phyloP scores from a whole-genome alignment of 2,113 vertebrate species.

The Periophthalmus modestus region DNA sequence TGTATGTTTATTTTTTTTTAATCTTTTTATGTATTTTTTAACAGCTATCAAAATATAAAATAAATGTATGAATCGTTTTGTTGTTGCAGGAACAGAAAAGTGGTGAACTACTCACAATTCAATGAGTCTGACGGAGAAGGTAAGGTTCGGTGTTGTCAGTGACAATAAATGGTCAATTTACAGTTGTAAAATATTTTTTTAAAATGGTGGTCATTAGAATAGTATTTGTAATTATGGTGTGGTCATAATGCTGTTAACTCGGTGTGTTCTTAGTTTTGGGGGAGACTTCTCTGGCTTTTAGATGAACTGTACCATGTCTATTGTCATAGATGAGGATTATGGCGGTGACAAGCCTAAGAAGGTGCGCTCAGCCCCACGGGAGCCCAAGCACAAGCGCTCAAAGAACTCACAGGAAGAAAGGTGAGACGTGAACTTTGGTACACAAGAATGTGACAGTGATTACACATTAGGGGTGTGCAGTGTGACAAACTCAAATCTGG shows the following conservation, averaged over 20 bases:
- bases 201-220: too few species aligned
- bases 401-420: slow-evolving; percentile 98
- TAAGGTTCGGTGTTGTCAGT: slow-evolving; percentile 36
- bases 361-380: slow-evolving; percentile 89
- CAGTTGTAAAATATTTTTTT: too few species aligned
- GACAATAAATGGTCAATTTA: too few species aligned
- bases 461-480: not conserved
- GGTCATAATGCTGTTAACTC: not conserved
- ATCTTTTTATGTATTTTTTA: not conserved
- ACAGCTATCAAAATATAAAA: too few species aligned
- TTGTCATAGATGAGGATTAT: slow-evolving; percentile 90
- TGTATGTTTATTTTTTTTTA: too few species aligned
- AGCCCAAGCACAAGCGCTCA: slow-evolving; percentile 92
- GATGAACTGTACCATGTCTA: not conserved
- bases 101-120: slow-evolving; percentile 99
- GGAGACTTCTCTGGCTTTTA: not conserved
- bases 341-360: slow-evolving; percentile 93
- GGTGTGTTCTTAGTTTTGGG: not conserved
- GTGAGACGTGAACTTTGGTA: slow-evolving; percentile 62
- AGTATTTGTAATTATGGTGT: not conserved
- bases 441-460: not conserved
- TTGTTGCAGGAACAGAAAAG: slow-evolving; percentile 93
- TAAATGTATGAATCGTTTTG: slow-evolving; percentile 12
- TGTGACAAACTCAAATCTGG: too few species aligned
- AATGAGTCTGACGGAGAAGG: slow-evolving; percentile 95